Evolutionary conservation across 2,888 invertebrate genomes (phyloP), one percentile per base, ranked within the genome.

Genomic region (Metopia argyrocephala): DNA sequence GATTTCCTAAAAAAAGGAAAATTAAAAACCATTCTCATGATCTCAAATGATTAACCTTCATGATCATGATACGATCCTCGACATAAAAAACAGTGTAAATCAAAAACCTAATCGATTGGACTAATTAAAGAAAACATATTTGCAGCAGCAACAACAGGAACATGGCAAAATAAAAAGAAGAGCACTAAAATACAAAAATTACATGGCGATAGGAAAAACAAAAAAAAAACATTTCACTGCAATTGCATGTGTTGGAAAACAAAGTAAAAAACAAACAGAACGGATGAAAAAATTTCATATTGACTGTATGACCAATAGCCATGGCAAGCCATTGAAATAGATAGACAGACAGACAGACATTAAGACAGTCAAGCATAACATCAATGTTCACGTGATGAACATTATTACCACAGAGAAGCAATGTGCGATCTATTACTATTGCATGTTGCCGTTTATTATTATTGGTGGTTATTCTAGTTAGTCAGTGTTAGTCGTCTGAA

Each of bases 21-120:
- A n/a, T n/a, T n/a, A n/a, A n/a, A n/a, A n/a, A 56, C 3, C 74
- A 45, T 76, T 79, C 79, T 56, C 79, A 79, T 79, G 79, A 79
- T 71, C 76, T 66, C 7, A 27, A 71, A 79, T 79, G 79, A 70
- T 79, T 79, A 79, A 79, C 75, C 75, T 75, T 66, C 70, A 48
- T 56, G 75, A 70, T 70, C 75, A 66, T 79, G 79, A 75, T 79
- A 54, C 27, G 48, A 46, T 45, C 15, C 65, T 59, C 21, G 18
- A 54, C 70, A 75, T 27, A 12, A 57, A 66, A 46, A 46, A 56
- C 31, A 21, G 50, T 76, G 85, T 88, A 86, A 89, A 88, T 89
- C 89, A 89, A 86, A 84, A 85, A 85, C 78, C 84, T 87, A 89
- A 88, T 89, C 87, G 89, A 86, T 86, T 86, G 86, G 84, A 87